Evolutionary conservation across 1,140 invertebrate genomes (phyloP).

Genomic region (Ladona fulva): DNA sequence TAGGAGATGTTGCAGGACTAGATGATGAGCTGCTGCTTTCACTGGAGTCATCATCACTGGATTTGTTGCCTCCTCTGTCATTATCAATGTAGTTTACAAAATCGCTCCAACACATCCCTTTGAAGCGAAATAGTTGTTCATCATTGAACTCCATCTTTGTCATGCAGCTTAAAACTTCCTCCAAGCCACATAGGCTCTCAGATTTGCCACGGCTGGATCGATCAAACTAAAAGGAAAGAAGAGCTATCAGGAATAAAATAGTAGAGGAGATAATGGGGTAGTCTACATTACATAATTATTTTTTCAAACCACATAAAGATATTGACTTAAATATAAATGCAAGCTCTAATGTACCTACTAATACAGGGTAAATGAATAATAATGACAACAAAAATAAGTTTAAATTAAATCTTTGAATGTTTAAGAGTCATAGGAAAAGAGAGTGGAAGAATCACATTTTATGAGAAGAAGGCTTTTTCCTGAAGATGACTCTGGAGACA

Average conservation of each 20-base stretch:
- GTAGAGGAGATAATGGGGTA: background rate
- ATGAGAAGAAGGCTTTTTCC: too few species aligned
- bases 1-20: constrained; percentile 7
- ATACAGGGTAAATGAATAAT: too few species aligned
- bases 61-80: constrained; percentile 19
- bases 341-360: too few species aligned
- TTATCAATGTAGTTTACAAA: constrained; percentile 33
- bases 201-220: constrained; percentile 41
- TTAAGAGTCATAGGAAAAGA: too few species aligned
- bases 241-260: background rate
- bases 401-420: too few species aligned
- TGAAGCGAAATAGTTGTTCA: constrained; percentile 46
- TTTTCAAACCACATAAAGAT: too few species aligned
- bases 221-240: constrained; percentile 41
- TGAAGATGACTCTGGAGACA: too few species aligned
- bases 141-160: constrained; percentile 49
- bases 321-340: too few species aligned
- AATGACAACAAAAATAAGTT: too few species aligned
- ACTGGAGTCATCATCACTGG: background rate
- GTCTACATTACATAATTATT: background rate
- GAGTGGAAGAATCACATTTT: too few species aligned
- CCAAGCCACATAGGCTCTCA: constrained; percentile 41
- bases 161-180: constrained; percentile 44
- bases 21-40: background rate
- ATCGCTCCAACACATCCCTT: constrained; percentile 40